phyloP scores from a whole-genome alignment of 2,113 vertebrate species.

The Pongo pygmaeus region DNA sequence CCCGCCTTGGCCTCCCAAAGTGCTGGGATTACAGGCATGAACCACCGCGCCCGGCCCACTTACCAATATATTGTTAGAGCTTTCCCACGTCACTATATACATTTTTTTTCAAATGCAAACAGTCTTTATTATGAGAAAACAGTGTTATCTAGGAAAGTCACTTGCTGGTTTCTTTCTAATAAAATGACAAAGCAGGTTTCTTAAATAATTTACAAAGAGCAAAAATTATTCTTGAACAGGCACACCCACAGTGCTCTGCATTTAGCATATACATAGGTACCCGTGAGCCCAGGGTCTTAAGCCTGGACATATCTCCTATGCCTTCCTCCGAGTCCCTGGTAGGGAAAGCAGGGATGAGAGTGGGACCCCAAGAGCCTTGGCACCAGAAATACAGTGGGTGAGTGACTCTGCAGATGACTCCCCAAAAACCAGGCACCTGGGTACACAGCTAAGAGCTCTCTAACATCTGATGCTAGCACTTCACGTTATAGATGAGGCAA shows the following conservation, averaged over 20 bases:
- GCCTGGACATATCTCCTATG: too few relatives aligned
- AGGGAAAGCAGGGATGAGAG: background rate
- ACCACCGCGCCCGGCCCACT: too few relatives aligned
- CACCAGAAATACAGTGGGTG: background rate
- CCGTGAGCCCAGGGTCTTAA: background rate
- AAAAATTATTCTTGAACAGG: background rate
- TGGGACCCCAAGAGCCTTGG: background rate
- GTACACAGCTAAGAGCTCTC: background rate
- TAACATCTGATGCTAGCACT: background rate
- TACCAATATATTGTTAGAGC: background rate
- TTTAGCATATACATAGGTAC: background rate
- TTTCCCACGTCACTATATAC: background rate
- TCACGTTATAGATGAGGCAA: rapidly evolving
- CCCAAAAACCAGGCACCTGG: background rate
- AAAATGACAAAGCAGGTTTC: constrained; percentile 30
- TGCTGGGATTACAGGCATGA: too few relatives aligned
- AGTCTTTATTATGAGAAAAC: constrained; percentile 59
- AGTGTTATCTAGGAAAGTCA: background rate
- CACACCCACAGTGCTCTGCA: background rate
- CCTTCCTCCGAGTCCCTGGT: background rate
- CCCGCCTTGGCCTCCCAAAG: too few relatives aligned
- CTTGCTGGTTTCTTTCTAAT: constrained; percentile 5
- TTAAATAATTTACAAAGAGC: constrained; percentile 63
- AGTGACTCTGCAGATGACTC: too few relatives aligned
- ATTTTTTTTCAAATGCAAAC: background rate